Conservation (phyloP, 2,113 vertebrate genomes). For the human region GRCh38 chrX:76868001-76868500, state of each 20-base stretch:
- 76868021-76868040: not conserved
- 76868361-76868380: not conserved
- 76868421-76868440: slow-evolving; percentile 9
- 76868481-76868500: not conserved
- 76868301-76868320: not conserved
- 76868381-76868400: not conserved
- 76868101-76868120: not conserved
- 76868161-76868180: not conserved
- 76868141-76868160: not conserved
- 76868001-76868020: not conserved
- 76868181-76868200: not conserved
- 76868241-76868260: not conserved
- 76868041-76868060: not conserved
- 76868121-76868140: not conserved
- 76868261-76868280: not conserved
- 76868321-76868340: slow-evolving; percentile 22
- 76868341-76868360: not conserved
- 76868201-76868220: not conserved
- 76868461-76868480: not conserved
- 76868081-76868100: not conserved
- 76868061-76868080: not conserved
- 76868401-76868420: not conserved
- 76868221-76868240: not conserved
- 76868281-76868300: not conserved
- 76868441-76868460: not conserved